These are phyloP conservation scores for Engraulis encrasicolus DNA, from an alignment of 2,113 vertebrate species.

Conservation along the genomic window DNA sequence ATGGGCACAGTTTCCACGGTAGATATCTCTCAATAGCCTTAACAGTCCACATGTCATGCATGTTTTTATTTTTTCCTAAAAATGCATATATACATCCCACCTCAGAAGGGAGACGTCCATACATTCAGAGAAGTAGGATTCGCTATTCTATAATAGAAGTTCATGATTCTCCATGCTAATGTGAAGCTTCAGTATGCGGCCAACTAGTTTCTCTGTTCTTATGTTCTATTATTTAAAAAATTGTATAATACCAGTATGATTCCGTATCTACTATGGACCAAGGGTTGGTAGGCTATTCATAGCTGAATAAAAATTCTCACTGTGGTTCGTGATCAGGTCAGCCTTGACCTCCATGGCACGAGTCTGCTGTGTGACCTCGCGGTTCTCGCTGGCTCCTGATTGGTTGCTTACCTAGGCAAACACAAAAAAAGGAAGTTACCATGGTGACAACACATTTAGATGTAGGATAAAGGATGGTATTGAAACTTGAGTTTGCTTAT, in stretches of 20 bases:
- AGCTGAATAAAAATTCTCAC: conserved; percentile 60
- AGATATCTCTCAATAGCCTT: no score
- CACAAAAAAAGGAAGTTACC: conserved; percentile 35
- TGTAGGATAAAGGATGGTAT: not conserved
- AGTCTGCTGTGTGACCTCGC: conserved; percentile 62
- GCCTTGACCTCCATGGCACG: conserved; percentile 86
- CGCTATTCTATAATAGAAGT: no score
- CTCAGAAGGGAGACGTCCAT: no score
- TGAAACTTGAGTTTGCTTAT: not conserved
- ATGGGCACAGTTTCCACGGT: no score
- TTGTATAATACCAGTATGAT: no score
- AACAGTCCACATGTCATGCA: no score
- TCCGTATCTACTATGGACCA: not conserved
- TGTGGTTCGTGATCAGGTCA: conserved; percentile 80
- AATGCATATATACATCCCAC: no score
- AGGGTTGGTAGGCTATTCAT: not conserved
- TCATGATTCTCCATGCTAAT: no score
- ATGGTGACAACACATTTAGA: conserved; percentile 10
- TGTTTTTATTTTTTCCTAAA: no score
- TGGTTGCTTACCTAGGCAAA: conserved; percentile 48
- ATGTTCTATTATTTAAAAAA: not conserved
- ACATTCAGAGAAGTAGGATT: no score
- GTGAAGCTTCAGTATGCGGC: not conserved
- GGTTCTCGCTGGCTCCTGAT: conserved; percentile 56
- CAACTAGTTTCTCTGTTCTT: not conserved